A percentile compares a stretch with the other conserved stretches of the same genome.
Evolutionary conservation across 2,113 vertebrate species (phyloP).

Genomic region (Calidris pugnax): DNA sequence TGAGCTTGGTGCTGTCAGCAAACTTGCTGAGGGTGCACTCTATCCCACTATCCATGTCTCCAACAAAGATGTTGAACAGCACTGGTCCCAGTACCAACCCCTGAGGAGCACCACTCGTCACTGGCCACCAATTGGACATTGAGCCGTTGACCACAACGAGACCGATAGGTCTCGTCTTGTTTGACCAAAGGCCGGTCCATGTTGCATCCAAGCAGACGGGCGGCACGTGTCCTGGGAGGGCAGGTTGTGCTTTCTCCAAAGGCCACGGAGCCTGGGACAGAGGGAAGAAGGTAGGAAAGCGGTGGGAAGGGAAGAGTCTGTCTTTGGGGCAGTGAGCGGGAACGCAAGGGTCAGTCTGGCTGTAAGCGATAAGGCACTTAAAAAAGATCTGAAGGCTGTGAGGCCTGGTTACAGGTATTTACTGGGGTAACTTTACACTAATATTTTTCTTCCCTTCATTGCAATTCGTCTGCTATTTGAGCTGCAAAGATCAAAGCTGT

Average conservation of each 20-base stretch:
- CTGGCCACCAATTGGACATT: no score
- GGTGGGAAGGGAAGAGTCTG: not conserved
- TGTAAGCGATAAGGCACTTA: not conserved
- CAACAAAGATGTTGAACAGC: no score
- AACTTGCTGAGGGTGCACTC: no score
- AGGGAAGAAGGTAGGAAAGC: not conserved
- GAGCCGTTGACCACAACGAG: no score
- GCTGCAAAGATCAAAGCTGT: slow-evolving; percentile 71
- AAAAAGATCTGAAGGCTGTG: not conserved
- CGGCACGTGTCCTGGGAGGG: fast-evolving
- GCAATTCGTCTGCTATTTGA: slow-evolving; percentile 37
- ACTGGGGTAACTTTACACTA: slow-evolving; percentile 1
- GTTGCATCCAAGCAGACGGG: not conserved
- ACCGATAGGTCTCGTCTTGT: not conserved
- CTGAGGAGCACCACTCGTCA: no score
- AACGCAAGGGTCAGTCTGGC: not conserved
- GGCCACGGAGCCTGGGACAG: fast-evolving
- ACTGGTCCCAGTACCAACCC: no score
- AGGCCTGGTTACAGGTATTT: not conserved
- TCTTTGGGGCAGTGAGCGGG: not conserved
- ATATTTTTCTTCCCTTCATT: slow-evolving; percentile 39
- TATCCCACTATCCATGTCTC: no score
- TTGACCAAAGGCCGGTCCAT: not conserved
- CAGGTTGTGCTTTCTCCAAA: not conserved
- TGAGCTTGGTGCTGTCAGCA: no score